phyloP scores from a whole-genome alignment of 2,888 invertebrate species.

The Amiota communis region DNA sequence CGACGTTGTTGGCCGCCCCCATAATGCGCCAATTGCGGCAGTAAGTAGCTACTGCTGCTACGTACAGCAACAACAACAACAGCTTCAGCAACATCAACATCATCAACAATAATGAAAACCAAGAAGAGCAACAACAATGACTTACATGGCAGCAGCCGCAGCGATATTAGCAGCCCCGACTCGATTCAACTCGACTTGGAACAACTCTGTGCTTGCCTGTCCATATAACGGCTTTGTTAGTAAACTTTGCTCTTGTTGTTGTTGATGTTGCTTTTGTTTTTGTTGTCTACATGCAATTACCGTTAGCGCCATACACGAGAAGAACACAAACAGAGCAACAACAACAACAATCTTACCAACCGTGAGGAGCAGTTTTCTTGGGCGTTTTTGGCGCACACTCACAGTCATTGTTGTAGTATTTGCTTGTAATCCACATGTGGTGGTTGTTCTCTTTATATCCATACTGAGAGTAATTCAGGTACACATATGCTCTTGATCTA shows the following conservation, averaged over 20 bases:
- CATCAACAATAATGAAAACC: constrained; percentile 7
- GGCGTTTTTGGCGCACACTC: constrained; percentile 9
- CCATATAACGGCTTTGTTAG: constrained; percentile 66
- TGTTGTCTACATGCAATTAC: constrained; percentile 50
- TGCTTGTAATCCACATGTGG: not conserved
- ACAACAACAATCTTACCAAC: not conserved
- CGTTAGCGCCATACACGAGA: constrained; percentile 61
- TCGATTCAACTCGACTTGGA: constrained; percentile 36
- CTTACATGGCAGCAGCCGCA: not conserved
- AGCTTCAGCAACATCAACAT: not conserved
- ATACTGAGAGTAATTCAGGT: too few species aligned
- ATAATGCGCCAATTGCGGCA: constrained; percentile 26
- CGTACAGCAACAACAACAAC: constrained; percentile 21
- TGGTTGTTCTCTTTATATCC: not conserved
- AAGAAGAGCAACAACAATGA: not conserved
- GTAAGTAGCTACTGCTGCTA: constrained; percentile 30
- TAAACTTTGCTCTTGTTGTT: constrained; percentile 42
- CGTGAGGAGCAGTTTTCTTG: constrained; percentile 6
- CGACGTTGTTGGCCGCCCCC: constrained; percentile 21
- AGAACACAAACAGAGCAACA: constrained; percentile 8
- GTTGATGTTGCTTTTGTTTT: constrained; percentile 48
- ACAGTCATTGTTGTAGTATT: not conserved
- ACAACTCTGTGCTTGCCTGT: constrained; percentile 41
- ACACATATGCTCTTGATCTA: too few species aligned
- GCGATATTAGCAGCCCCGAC: not conserved